phyloP scores from a whole-genome alignment of 2,113 vertebrate genomes.

The Chlamydotis undulata region DNA sequence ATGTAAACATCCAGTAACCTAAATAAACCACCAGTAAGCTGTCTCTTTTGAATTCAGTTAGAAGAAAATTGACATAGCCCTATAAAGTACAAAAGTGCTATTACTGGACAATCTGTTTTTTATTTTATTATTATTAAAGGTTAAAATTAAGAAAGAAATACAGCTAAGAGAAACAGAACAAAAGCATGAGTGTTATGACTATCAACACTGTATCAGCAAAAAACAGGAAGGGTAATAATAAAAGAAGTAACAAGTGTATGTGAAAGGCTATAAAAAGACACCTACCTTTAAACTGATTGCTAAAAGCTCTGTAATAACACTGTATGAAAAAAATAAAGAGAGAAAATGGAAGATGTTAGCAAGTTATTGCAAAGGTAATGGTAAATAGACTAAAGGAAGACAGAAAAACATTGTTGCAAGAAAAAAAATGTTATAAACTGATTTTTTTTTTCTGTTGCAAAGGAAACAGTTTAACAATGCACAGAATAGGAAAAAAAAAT shows the following conservation, averaged over 20 bases:
- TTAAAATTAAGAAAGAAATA: constrained; percentile 12
- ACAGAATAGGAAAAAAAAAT: neutral
- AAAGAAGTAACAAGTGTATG: constrained; percentile 21
- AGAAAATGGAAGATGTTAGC: constrained; percentile 71
- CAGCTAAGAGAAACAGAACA: neutral
- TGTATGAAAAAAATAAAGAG: constrained; percentile 66
- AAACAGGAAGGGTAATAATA: neutral
- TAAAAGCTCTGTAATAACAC: constrained; percentile 72
- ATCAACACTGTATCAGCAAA: neutral
- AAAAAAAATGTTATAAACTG: constrained; percentile 51
- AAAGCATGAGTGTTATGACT: neutral
- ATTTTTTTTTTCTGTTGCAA: constrained; percentile 30
- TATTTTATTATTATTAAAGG: neutral
- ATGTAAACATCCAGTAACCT: neutral
- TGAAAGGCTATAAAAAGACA: constrained; percentile 66
- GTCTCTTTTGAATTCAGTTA: neutral
- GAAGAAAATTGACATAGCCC: neutral
- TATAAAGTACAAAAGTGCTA: neutral
- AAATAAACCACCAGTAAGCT: neutral
- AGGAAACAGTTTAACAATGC: constrained; percentile 45
- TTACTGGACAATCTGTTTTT: neutral
- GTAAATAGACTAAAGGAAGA: constrained; percentile 59
- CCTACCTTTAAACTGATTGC: constrained; percentile 71
- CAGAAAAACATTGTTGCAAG: constrained; percentile 26
- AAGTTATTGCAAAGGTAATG: constrained; percentile 59